phyloP scores from a whole-genome alignment of 2,797 vertebrate genomes.

The Oceanodroma leucorhoa region DNA sequence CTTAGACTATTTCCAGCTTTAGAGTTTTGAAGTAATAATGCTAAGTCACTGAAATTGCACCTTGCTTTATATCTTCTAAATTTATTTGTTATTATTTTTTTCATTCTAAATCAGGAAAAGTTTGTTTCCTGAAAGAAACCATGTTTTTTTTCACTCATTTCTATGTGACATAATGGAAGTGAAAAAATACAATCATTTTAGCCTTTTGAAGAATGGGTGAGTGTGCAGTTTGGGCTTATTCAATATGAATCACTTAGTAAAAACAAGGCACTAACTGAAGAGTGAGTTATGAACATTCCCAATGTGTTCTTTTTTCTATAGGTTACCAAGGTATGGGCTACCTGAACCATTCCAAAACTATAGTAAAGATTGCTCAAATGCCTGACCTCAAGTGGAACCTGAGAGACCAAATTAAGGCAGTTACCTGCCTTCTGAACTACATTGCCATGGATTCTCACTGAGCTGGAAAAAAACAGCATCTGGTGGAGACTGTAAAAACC shows the following conservation, averaged over 20 bases:
- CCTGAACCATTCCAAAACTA: not conserved
- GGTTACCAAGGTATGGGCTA: not conserved
- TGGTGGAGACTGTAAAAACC: not conserved
- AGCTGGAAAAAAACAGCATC: not conserved
- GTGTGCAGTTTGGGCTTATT: not conserved
- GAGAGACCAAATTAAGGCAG: not conserved
- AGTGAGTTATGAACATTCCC: not conserved
- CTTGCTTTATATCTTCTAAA: not conserved
- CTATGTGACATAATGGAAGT: not conserved
- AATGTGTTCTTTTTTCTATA: accelerated
- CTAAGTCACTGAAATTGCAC: not conserved
- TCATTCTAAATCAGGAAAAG: not conserved
- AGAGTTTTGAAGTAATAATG: not conserved
- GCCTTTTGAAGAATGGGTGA: not conserved
- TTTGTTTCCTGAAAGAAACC: not conserved
- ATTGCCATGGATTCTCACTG: not conserved
- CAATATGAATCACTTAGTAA: not conserved
- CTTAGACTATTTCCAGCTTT: not conserved
- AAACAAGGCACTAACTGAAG: not conserved
- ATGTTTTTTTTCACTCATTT: not conserved
- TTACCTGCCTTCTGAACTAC: not conserved
- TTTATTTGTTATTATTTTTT: not conserved
- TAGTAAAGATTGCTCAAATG: not conserved
- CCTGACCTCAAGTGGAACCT: not conserved
- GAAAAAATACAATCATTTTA: not conserved